Conservation (phyloP, 2,113 vertebrate species). For the Eleginops maclovinus region DNA sequence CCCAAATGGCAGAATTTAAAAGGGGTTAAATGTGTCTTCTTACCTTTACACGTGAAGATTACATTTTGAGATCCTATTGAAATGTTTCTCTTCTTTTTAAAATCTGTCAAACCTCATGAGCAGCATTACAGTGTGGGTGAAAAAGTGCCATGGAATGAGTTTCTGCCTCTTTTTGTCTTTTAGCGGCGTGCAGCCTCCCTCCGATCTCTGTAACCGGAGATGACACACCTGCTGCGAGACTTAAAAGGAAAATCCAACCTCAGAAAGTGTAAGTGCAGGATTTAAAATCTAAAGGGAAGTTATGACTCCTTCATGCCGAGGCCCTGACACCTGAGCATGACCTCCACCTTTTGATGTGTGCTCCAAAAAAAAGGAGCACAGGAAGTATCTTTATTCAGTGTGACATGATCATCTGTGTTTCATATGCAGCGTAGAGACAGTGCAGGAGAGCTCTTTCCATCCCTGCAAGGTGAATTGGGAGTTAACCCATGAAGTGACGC, state of each 20-base stretch:
- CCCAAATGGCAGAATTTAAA: no score
- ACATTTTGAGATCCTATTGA: no score
- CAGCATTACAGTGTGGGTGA: constrained; percentile 19
- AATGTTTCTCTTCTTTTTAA: background rate
- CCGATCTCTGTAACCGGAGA: constrained; percentile 33
- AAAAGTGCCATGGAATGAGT: constrained; percentile 7
- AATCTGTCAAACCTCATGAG: constrained; percentile 2
- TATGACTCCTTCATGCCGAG: constrained; percentile 42
- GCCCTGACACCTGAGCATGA: constrained; percentile 40
- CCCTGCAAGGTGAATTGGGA: no score
- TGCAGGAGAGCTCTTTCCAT: background rate
- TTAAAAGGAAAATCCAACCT: constrained; percentile 58
- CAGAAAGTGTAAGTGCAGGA: constrained; percentile 35
- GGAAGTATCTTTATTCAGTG: constrained; percentile 22
- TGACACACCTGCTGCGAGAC: constrained; percentile 55
- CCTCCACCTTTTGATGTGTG: constrained; percentile 60
- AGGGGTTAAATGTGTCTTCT: no score
- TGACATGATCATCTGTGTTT: constrained; percentile 8
- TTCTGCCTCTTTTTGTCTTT: constrained; percentile 43
- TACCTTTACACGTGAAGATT: no score
- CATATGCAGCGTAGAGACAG: background rate
- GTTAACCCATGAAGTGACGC: no score
- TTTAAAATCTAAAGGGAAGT: constrained; percentile 55
- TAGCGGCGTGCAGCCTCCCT: constrained; percentile 18
- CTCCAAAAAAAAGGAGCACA: constrained; percentile 10